Conservation (phyloP, 2,888 invertebrate species). For the Isotomurus palustris region DNA sequence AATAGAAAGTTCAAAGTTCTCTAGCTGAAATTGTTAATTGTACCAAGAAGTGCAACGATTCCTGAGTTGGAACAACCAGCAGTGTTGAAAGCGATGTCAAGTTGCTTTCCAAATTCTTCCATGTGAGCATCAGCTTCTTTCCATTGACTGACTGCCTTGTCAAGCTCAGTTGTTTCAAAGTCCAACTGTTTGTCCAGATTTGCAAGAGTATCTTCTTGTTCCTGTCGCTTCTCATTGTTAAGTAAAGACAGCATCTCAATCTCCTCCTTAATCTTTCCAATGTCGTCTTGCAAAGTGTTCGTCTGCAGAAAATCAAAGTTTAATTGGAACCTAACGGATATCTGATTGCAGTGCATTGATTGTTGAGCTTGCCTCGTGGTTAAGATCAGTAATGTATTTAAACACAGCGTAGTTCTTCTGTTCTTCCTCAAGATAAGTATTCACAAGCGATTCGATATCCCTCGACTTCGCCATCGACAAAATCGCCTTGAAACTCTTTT, state of each 20-base stretch:
- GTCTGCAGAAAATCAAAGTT: slow-evolving; percentile 16
- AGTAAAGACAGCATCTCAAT: slow-evolving; percentile 26
- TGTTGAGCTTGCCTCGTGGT: slow-evolving; percentile 29
- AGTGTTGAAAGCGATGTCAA: slow-evolving; percentile 23
- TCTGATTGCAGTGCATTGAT: not conserved
- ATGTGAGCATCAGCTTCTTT: slow-evolving; percentile 13
- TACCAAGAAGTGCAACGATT: slow-evolving; percentile 28
- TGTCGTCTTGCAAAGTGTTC: slow-evolving; percentile 26
- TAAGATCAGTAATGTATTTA: slow-evolving; percentile 31
- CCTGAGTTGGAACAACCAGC: slow-evolving; percentile 26
- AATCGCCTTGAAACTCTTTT: slow-evolving; percentile 30
- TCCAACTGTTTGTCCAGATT: slow-evolving; percentile 18
- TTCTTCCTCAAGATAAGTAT: slow-evolving; percentile 27
- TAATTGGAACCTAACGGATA: not conserved
- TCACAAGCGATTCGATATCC: slow-evolving; percentile 29
- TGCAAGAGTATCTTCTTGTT: slow-evolving; percentile 12
- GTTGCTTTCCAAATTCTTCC: slow-evolving; percentile 22
- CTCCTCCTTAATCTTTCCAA: slow-evolving; percentile 23
- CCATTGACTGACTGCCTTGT: slow-evolving; percentile 20
- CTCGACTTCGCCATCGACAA: slow-evolving; percentile 25
- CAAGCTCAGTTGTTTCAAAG: slow-evolving; percentile 16
- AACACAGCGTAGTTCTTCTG: slow-evolving; percentile 35
- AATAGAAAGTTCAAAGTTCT: not conserved
- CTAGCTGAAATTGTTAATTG: not conserved
- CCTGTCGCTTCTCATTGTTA: slow-evolving; percentile 8